Conservation (phyloP, 2,797 vertebrate genomes). For the Argentina silus region DNA sequence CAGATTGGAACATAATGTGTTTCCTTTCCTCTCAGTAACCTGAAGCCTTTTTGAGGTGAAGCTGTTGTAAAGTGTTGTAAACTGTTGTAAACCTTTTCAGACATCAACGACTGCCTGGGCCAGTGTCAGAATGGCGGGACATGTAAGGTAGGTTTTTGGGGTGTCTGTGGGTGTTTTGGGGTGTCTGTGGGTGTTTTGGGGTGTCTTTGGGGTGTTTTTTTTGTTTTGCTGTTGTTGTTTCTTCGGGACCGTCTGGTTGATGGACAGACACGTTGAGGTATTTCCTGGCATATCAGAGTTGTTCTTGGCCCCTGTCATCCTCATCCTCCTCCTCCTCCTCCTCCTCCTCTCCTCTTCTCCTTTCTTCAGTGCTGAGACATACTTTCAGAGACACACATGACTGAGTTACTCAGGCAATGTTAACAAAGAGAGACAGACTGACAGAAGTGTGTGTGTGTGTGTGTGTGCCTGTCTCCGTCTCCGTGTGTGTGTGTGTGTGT, state of each 20-base stretch:
- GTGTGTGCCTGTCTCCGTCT: too few species aligned
- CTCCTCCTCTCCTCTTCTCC: background rate
- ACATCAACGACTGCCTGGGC: slow-evolving; percentile 95
- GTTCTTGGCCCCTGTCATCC: background rate
- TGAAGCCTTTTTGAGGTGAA: too few species aligned
- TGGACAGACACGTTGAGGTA: background rate
- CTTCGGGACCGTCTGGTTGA: background rate
- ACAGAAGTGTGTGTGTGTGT: background rate
- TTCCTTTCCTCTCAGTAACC: background rate
- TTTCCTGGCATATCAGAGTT: background rate
- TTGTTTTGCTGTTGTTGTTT: too few species aligned
- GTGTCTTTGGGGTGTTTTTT: slow-evolving; percentile 30
- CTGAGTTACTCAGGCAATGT: background rate
- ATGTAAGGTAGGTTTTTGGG: slow-evolving; percentile 89
- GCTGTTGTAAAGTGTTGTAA: too few species aligned
- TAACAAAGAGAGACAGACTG: background rate
- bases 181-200: slow-evolving; percentile 49
- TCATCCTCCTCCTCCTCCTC: background rate
- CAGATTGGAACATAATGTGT: slow-evolving; percentile 9
- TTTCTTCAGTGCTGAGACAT: background rate
- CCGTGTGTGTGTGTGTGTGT: too few species aligned
- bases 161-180: slow-evolving; percentile 28
- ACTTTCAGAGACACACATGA: slow-evolving; percentile 1
- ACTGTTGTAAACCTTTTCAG: slow-evolving; percentile 72
- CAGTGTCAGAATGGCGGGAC: slow-evolving; percentile 97